These are phyloP conservation scores for Tetheella fluctuosa DNA, from an alignment of 2,888 invertebrate species.

Conservation along the genomic window DNA sequence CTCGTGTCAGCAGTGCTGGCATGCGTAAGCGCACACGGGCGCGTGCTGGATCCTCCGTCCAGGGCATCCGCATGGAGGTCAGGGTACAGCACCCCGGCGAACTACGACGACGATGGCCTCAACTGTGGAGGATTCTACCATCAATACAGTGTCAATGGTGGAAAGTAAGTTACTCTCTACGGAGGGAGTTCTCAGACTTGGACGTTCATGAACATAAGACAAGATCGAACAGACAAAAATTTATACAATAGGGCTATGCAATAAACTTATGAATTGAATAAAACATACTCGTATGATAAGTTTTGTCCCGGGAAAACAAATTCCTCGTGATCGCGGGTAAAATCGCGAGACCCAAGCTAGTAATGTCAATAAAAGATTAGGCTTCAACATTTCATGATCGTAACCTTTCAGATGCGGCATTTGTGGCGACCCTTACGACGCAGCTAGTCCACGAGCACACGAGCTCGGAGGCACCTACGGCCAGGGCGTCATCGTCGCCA, in stretches of 20 bases:
- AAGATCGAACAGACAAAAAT: too few species aligned
- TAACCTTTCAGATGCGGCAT: constrained; percentile 86
- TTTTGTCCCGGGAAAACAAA: too few species aligned
- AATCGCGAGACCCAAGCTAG: too few species aligned
- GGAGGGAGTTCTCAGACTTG: background rate
- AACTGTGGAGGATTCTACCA: constrained; percentile 92
- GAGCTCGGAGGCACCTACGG: constrained; percentile 93
- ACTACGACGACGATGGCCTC: constrained; percentile 93
- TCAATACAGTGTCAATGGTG: constrained; percentile 89
- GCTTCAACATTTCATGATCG: too few species aligned
- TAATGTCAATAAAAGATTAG: too few species aligned
- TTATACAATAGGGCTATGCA: too few species aligned
- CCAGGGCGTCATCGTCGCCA: constrained; percentile 88
- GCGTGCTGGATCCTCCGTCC: constrained; percentile 90
- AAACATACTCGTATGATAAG: too few species aligned
- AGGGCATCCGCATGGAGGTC: constrained; percentile 92
- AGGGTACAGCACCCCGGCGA: constrained; percentile 89
- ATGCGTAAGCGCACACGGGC: constrained; percentile 85
- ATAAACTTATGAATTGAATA: too few species aligned
- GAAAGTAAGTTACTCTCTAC: constrained; percentile 87
- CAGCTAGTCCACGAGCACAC: constrained; percentile 87
- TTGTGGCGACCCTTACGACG: constrained; percentile 92
- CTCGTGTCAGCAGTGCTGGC: constrained; percentile 36
- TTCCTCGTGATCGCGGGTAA: too few species aligned
- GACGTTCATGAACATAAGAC: background rate